phyloP scores from a whole-genome alignment of 2,888 invertebrate genomes.

The Lathronympha strigana region DNA sequence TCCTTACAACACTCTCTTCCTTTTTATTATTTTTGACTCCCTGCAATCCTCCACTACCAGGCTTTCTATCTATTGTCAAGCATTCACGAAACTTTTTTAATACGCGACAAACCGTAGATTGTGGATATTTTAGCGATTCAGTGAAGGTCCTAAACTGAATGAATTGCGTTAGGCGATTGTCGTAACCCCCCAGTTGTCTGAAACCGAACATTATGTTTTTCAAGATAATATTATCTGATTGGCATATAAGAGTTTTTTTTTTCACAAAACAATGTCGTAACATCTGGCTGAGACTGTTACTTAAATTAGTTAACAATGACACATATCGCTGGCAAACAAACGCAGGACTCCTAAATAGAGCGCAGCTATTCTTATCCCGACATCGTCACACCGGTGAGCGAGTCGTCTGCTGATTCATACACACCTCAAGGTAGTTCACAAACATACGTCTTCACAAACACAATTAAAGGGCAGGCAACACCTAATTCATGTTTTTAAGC shows the following conservation, averaged over 20 bases:
- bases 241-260: slow-evolving; percentile 23
- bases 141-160: too few relatives aligned
- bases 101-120: slow-evolving; percentile 3
- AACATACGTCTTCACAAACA: slow-evolving; percentile 23
- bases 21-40: not conserved
- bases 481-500: too few relatives aligned
- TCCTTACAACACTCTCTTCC: not conserved
- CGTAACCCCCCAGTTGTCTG: too few relatives aligned
- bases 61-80: not conserved
- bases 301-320: slow-evolving; percentile 85
- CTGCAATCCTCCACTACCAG: not conserved
- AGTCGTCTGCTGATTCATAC: slow-evolving; percentile 78
- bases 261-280: slow-evolving; percentile 70
- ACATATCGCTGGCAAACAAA: slow-evolving; percentile 84
- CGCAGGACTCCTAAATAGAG: slow-evolving; percentile 80
- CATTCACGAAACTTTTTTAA: not conserved
- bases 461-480: too few relatives aligned
- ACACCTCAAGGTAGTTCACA: slow-evolving; percentile 75
- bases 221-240: too few relatives aligned
- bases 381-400: slow-evolving; percentile 79
- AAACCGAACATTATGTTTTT: too few relatives aligned
- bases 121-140: not conserved
- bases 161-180: too few relatives aligned
- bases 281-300: slow-evolving; percentile 80
- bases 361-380: slow-evolving; percentile 78